A percentile compares a stretch with the other conserved stretches of the same genome.
phyloP scores from a whole-genome alignment of 2,888 invertebrate species.

The Cacoxenus indagator region DNA sequence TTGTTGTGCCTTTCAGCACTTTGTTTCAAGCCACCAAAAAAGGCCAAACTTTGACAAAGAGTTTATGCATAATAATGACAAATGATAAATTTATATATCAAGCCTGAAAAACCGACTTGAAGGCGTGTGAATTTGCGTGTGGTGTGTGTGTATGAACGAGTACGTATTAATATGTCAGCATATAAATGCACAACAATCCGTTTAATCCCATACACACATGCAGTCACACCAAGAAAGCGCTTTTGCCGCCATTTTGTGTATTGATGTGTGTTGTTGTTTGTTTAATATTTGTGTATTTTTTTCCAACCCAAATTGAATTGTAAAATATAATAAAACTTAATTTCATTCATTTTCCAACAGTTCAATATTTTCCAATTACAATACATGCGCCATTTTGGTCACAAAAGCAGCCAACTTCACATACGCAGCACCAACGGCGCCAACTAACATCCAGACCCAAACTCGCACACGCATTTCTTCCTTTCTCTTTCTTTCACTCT shows the following conservation, averaged over 20 bases:
- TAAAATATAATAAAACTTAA: neutral
- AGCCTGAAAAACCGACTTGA: conserved; percentile 7
- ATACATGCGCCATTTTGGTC: conserved; percentile 31
- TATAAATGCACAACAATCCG: neutral
- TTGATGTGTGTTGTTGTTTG: neutral
- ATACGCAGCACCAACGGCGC: neutral
- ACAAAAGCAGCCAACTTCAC: neutral
- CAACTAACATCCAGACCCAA: too few species aligned
- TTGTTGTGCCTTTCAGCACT: too few species aligned
- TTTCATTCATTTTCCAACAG: conserved; percentile 4
- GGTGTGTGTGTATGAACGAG: conserved; percentile 19
- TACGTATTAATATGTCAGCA: conserved; percentile 11
- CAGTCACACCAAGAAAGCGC: too few species aligned
- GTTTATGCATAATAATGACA: conserved; percentile 56
- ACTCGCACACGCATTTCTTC: neutral
- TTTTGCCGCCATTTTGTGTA: neutral
- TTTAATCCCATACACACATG: neutral
- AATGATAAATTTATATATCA: conserved; percentile 54
- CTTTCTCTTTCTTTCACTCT: neutral
- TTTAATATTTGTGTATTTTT: neutral
- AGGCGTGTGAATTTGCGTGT: neutral
- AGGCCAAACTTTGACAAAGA: neutral
- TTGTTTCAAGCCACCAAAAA: neutral
- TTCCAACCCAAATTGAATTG: neutral
- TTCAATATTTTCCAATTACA: conserved; percentile 60